Conservation (phyloP, 2,888 invertebrate species). For the Idaea biselata region DNA sequence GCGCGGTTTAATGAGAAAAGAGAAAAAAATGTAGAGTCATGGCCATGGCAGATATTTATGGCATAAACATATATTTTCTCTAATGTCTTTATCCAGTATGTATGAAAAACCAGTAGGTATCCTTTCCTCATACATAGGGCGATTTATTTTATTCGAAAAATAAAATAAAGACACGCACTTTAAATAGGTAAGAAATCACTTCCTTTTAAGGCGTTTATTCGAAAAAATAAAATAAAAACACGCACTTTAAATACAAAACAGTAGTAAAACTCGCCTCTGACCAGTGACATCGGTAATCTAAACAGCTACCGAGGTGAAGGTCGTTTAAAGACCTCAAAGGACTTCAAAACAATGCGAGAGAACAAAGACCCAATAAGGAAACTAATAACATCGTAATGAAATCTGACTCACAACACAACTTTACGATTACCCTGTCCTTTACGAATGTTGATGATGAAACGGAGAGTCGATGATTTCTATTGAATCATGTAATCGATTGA, state of each 20-base stretch:
- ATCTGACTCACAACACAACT: slow-evolving; percentile 16
- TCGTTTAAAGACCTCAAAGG: slow-evolving; percentile 5
- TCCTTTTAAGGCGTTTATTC: too few species aligned
- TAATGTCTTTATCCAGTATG: too few species aligned
- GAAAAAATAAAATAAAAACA: slow-evolving; percentile 5
- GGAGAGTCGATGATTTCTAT: not conserved
- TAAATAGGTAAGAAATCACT: too few species aligned
- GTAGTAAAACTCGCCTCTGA: not conserved
- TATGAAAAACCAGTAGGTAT: too few species aligned
- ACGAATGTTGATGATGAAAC: not conserved
- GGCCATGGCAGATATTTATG: too few species aligned
- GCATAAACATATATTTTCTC: too few species aligned
- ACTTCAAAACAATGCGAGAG: slow-evolving; percentile 3
- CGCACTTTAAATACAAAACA: not conserved
- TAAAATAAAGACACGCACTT: too few species aligned
- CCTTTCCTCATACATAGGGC: too few species aligned
- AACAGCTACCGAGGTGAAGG: slow-evolving; percentile 16
- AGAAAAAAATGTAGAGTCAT: too few species aligned
- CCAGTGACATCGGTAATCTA: not conserved
- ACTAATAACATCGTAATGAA: slow-evolving; percentile 9
- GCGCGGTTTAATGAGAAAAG: too few species aligned
- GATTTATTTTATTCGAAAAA: too few species aligned
- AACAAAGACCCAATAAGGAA: slow-evolving; percentile 20
- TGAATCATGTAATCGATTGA: not conserved
- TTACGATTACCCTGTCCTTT: not conserved